Percentiles rank a stretch among this genome's conserved stretches.
phyloP scores from a whole-genome alignment of 2,113 vertebrate species.

The Dicentrarchus labrax region DNA sequence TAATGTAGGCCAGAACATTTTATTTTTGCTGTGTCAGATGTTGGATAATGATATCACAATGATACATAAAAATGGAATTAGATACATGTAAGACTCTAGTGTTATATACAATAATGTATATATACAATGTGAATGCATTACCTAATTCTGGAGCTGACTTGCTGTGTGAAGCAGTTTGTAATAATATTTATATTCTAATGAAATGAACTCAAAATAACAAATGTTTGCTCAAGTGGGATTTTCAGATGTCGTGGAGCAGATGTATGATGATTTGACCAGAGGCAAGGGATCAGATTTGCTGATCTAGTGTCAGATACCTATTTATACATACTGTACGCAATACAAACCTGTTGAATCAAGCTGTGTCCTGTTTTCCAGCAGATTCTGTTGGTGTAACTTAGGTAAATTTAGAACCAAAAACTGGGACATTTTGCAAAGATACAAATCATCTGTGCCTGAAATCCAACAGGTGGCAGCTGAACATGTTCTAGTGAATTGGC shows the following conservation, averaged over 20 bases:
- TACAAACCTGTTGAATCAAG: constrained; percentile 1
- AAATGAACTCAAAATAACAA: constrained; percentile 12
- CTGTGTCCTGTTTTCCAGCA: constrained; percentile 11
- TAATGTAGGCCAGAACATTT: constrained; percentile 3
- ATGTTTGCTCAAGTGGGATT: constrained; percentile 20
- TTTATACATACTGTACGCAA: background rate
- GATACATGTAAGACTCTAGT: constrained; percentile 12
- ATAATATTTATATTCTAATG: constrained; percentile 11
- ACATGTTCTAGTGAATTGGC: constrained; percentile 36
- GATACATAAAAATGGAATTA: constrained; percentile 34
- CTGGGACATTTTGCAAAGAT: constrained; percentile 40
- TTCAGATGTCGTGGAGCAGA: constrained; percentile 45
- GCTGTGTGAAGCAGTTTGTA: constrained; percentile 35
- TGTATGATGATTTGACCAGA: constrained; percentile 47
- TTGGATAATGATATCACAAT: background rate
- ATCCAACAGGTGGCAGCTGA: constrained; percentile 59
- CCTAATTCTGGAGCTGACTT: background rate
- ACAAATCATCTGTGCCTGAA: constrained; percentile 49
- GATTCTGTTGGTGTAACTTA: constrained; percentile 9
- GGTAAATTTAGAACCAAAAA: constrained; percentile 36
- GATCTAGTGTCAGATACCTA: constrained; percentile 9
- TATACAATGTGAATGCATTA: constrained; percentile 11
- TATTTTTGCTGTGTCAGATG: background rate
- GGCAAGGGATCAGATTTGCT: constrained; percentile 2
- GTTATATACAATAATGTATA: background rate